Evolutionary conservation across 2,797 vertebrate species (phyloP).

Genomic region (Chaetodon trifasciatus): DNA sequence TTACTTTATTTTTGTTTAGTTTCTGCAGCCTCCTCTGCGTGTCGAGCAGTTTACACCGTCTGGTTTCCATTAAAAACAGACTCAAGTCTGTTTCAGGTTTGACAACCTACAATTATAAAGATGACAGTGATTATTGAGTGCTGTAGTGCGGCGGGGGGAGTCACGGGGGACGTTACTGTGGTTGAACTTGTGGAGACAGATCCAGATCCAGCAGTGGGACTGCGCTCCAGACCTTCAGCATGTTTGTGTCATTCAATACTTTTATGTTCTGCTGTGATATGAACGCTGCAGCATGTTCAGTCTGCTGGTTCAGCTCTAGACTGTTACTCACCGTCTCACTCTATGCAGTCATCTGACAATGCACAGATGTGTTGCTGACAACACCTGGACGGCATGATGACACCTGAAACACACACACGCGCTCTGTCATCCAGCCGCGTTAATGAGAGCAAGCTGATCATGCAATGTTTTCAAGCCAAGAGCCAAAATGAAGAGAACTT

Average conservation of each 20-base stretch:
- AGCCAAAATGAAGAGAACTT: too few species aligned
- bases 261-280: slow-evolving; percentile 6
- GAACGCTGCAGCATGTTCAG: background rate
- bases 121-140: slow-evolving; percentile 60
- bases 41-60: slow-evolving; percentile 3
- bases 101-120: slow-evolving; percentile 60
- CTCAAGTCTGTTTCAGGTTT: slow-evolving; percentile 50
- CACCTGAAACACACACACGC: background rate
- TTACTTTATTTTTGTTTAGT: background rate
- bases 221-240: slow-evolving; percentile 19
- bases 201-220: slow-evolving; percentile 22
- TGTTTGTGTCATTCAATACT: background rate
- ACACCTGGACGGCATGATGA: slow-evolving; percentile 26
- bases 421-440: background rate
- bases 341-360: background rate
- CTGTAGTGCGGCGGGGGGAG: background rate
- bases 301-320: background rate
- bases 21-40: background rate
- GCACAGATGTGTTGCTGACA: slow-evolving; percentile 18
- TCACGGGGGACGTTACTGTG: slow-evolving; percentile 33
- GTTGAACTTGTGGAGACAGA: slow-evolving; percentile 47
- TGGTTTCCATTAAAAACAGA: slow-evolving; percentile 62
- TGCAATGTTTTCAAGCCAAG: background rate
- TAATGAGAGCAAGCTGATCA: background rate
- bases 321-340: slow-evolving; percentile 33